These are phyloP conservation scores for Lepidocolaptes lacrymiger DNA, from an alignment of 2,797 vertebrate genomes.

Conservation along the genomic window DNA sequence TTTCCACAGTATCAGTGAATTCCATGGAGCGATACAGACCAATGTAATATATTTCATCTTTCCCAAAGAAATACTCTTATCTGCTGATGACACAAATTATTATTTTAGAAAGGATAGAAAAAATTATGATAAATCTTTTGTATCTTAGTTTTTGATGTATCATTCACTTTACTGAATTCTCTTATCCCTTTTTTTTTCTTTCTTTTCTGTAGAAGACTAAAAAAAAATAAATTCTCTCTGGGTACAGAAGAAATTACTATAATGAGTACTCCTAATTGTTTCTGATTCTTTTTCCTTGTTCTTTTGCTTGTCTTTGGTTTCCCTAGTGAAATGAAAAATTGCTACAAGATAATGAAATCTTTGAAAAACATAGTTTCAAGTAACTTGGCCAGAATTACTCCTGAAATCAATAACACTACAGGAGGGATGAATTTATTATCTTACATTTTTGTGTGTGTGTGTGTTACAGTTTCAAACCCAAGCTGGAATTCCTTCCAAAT, in stretches of 20 bases:
- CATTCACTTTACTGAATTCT: neutral
- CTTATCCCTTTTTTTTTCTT: neutral
- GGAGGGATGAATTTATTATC: neutral
- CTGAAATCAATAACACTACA: neutral
- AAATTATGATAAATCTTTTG: neutral
- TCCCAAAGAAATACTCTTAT: neutral
- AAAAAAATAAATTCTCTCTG: slow-evolving; percentile 1
- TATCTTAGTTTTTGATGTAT: neutral
- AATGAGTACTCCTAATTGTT: neutral
- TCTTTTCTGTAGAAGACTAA: neutral
- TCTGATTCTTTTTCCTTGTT: neutral
- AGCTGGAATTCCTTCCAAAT: no score
- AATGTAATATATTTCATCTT: neutral
- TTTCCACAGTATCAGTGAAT: neutral
- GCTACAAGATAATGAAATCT: neutral
- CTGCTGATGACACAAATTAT: neutral
- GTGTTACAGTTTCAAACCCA: no score
- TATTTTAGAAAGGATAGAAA: neutral
- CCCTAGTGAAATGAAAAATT: slow-evolving; percentile 8
- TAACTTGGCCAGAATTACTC: neutral
- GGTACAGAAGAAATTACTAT: neutral
- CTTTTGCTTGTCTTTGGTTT: neutral
- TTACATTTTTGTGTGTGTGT: neutral
- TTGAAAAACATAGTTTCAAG: slow-evolving; percentile 26
- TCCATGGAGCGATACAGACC: neutral